These are phyloP conservation scores for Aphodius granarius DNA, from an alignment of 2,888 invertebrate species.

Conservation along the genomic window DNA sequence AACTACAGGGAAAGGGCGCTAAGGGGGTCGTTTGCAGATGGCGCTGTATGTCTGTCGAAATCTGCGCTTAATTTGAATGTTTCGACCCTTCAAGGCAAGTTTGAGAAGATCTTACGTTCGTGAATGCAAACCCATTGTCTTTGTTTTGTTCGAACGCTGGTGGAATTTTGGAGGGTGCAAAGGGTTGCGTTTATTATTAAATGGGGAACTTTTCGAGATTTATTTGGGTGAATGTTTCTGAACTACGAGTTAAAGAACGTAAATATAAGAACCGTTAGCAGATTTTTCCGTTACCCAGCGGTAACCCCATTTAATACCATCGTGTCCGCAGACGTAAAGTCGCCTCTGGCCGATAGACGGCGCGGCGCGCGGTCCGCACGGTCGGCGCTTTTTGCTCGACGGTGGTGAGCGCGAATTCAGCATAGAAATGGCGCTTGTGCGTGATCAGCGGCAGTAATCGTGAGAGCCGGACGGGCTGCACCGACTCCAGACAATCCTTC, in stretches of 20 bases:
- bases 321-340: neutral
- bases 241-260: neutral
- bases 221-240: neutral
- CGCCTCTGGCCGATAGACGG: constrained; percentile 19
- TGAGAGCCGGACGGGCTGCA: constrained; percentile 10
- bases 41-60: neutral
- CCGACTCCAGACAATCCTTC: constrained; percentile 22
- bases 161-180: too few species aligned
- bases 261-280: too few species aligned
- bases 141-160: neutral
- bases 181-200: neutral
- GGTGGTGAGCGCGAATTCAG: constrained; percentile 26
- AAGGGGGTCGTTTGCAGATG: neutral
- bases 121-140: neutral
- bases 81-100: neutral
- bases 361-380: neutral
- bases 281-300: too few species aligned
- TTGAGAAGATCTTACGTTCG: neutral
- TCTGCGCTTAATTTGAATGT: neutral
- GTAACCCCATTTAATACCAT: neutral
- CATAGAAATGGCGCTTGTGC: constrained; percentile 19
- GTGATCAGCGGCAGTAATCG: constrained; percentile 15
- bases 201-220: neutral
- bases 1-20: neutral
- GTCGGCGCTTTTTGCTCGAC: constrained; percentile 19